Base-by-base conservation (phyloP, 1,140 invertebrate genomes). In the Zaprionus vittiger region DNA sequence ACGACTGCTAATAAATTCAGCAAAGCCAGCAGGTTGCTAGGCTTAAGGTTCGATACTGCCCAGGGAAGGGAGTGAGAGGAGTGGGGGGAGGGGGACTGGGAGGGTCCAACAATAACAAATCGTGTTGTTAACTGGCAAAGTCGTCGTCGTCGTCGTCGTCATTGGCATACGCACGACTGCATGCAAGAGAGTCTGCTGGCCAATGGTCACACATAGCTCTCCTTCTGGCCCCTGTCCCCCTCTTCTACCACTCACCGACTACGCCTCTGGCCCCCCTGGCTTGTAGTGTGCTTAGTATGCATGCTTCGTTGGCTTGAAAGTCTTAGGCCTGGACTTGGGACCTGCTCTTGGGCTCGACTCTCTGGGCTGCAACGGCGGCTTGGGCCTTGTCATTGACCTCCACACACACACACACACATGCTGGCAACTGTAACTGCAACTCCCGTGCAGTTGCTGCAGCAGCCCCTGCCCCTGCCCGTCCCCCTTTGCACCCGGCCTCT, bases 21-120 rank as follows among this genome's bases (percentile, higher is more conserved):
- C 74, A 85, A 80, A 90, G 81, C 85, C 85, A 89, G 84, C 84
- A 90, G 84, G 84, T 90, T 90, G 84, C 85, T 81, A 89, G 85
- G 81, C 72, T 87, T 87, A 87, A 89, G 84, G 78, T 79, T 81
- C 71, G 63, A 31, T 77, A 41, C 61, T 61, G 68, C 55, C 24
- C 38, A 44, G 41, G 24, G 14, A 52, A 22, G 26, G n/a, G 2
- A 26, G 28, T 20, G 28, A 20, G 9, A 55, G 15, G 22, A 6
- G 6, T 6, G 4, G 37, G 15, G 20, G 41, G 60, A 20, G 22
- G 5, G 12, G 31, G 11, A 9, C 14, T 11, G 12, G 70, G 37
- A 17, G 4, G 34, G 15, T 28, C 52, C 78, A 79, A 89, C 81
- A 89, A 90, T 89, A 89, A 89, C 85, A 89, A 89, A 89, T 89